phyloP scores from a whole-genome alignment of 2,797 vertebrate species.

The Vipera ursinii region DNA sequence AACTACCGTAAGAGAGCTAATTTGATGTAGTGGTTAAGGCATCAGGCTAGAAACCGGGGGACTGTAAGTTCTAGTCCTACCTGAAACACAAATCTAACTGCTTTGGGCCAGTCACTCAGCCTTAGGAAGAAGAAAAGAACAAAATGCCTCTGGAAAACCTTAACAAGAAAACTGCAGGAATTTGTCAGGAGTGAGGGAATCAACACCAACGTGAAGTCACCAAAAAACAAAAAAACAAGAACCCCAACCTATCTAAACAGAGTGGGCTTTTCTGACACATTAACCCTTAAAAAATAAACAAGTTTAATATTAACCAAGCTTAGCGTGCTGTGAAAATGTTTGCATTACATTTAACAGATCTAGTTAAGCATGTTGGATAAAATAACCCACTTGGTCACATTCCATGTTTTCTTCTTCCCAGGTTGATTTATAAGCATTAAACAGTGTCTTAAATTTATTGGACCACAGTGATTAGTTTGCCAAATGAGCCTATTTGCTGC shows the following conservation, averaged over 20 bases:
- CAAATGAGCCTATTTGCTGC: not conserved
- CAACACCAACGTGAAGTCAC: not conserved
- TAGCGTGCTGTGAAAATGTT: not conserved
- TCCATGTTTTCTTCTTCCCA: not conserved
- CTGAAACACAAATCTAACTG: not conserved
- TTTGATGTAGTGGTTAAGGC: not conserved
- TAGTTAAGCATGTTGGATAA: not conserved
- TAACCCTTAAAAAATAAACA: not conserved
- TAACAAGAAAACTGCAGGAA: not conserved
- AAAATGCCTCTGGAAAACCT: not conserved
- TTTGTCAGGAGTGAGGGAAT: not conserved
- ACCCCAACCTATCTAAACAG: not conserved
- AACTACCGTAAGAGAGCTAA: not conserved
- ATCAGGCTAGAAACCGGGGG: not conserved
- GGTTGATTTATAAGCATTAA: not conserved
- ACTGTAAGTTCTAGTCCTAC: not conserved
- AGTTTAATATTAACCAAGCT: not conserved
- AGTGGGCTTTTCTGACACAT: not conserved
- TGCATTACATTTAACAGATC: not conserved
- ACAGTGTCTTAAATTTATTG: not conserved
- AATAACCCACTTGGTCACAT: not conserved
- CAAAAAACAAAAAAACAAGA: not conserved
- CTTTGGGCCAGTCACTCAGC: not conserved
- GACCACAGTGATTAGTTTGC: not conserved
- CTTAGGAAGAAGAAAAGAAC: not conserved